These are phyloP conservation scores for Ips nitidus DNA, from an alignment of 1,140 invertebrate genomes.

Conservation along the genomic window DNA sequence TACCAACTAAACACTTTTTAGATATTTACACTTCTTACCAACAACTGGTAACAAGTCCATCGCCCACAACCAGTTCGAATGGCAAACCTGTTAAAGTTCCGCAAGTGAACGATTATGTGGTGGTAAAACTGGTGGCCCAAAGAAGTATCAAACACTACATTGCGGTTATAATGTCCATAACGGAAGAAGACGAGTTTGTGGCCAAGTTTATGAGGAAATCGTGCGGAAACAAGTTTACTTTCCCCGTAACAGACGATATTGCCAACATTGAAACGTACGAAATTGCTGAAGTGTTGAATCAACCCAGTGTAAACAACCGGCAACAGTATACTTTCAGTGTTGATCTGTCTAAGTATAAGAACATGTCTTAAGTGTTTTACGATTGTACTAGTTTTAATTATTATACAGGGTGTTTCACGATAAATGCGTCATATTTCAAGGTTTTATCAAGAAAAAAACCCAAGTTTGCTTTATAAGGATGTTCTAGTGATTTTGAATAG, in stretches of 20 bases:
- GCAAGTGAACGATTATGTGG: slow-evolving; percentile 28
- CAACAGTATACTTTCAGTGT: slow-evolving; percentile 31
- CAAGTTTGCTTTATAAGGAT: no score
- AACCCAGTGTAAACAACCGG: slow-evolving; percentile 28
- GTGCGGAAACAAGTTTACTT: slow-evolving; percentile 27
- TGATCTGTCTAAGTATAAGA: slow-evolving; percentile 27
- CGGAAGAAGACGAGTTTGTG: slow-evolving; percentile 24
- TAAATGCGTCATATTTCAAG: not conserved
- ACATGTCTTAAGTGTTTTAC: slow-evolving; percentile 14
- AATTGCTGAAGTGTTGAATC: slow-evolving; percentile 25
- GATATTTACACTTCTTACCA: not conserved
- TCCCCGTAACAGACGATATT: slow-evolving; percentile 22
- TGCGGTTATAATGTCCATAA: slow-evolving; percentile 22
- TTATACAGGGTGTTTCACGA: not conserved
- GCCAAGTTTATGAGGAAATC: slow-evolving; percentile 33
- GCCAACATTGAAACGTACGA: slow-evolving; percentile 23
- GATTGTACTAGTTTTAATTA: not conserved
- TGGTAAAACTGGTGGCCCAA: slow-evolving; percentile 24
- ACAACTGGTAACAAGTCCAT: not conserved
- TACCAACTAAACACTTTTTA: not conserved
- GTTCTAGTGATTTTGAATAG: no score
- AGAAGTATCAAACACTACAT: slow-evolving; percentile 31
- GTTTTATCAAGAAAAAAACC: no score
- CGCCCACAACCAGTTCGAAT: not conserved
- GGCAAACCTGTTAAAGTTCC: slow-evolving; percentile 1